Conservation (phyloP, 2,113 vertebrate species). For the Sylvietta virens region DNA sequence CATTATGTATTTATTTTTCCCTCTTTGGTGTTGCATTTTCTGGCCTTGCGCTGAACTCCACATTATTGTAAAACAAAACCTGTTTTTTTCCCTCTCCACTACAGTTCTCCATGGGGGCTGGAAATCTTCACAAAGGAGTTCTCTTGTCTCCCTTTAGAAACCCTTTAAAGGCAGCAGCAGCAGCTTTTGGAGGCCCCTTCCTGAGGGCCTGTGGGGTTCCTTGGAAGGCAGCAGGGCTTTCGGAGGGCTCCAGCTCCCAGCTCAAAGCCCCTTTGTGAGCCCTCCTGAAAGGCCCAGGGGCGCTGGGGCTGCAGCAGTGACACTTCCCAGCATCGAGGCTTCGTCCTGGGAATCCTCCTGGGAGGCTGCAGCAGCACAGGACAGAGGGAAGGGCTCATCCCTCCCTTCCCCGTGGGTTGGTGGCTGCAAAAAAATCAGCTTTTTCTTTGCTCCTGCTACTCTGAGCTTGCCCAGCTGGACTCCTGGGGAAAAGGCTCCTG, state of each 20-base stretch:
- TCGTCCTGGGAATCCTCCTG: background rate
- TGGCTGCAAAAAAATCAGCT: background rate
- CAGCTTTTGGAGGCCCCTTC: constrained; percentile 43
- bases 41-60: constrained; percentile 40
- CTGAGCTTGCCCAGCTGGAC: background rate
- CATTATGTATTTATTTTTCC: background rate
- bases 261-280: constrained; percentile 32
- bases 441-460: background rate
- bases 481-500: background rate
- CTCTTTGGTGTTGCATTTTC: background rate
- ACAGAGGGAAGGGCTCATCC: background rate
- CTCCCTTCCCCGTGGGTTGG: background rate
- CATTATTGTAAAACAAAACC: constrained; percentile 53
- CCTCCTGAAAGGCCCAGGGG: constrained; percentile 12
- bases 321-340: background rate
- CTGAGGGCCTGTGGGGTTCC: constrained; percentile 33
- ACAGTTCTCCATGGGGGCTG: constrained; percentile 52
- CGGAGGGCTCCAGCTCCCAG: constrained; percentile 13
- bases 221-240: constrained; percentile 57
- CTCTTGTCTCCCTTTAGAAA: constrained; percentile 56
- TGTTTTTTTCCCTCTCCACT: constrained; percentile 17
- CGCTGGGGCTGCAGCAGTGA: background rate
- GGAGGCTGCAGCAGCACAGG: background rate
- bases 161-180: constrained; percentile 3
- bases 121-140: constrained; percentile 30